These are phyloP conservation scores for Entelurus aequoreus DNA, from an alignment of 2,113 vertebrate genomes.

Conservation along the genomic window DNA sequence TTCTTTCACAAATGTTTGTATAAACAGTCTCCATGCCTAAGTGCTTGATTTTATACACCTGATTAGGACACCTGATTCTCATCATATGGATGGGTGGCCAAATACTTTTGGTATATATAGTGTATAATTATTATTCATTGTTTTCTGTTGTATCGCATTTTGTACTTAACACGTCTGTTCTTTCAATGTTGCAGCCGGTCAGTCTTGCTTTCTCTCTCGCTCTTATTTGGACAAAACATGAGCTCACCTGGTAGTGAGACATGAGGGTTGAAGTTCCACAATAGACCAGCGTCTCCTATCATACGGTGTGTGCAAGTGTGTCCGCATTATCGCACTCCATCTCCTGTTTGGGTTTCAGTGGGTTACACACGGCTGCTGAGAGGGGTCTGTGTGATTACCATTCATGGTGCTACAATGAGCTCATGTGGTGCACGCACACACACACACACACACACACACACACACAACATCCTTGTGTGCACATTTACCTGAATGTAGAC, in stretches of 20 bases:
- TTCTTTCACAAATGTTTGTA: no score
- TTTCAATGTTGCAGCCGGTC: neutral
- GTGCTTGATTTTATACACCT: no score
- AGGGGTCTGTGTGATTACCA: constrained; percentile 70
- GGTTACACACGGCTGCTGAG: constrained; percentile 70
- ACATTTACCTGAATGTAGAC: constrained; percentile 8
- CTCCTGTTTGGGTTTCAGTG: constrained; percentile 77
- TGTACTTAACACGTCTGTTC: neutral
- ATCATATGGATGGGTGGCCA: no score
- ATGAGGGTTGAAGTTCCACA: constrained; percentile 72
- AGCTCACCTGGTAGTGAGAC: constrained; percentile 67
- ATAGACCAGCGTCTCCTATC: constrained; percentile 52
- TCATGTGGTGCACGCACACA: constrained; percentile 68
- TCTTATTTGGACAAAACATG: constrained; percentile 55
- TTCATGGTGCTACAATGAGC: constrained; percentile 70
- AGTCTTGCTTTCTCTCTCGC: neutral
- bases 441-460: no score
- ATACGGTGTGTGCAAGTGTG: constrained; percentile 21
- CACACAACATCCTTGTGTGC: neutral
- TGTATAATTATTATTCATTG: neutral
- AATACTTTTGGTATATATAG: no score
- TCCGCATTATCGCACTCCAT: constrained; percentile 65
- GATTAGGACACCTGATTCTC: no score
- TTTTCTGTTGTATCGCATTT: neutral
- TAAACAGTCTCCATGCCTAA: no score